Conservation (phyloP, 2,888 invertebrate species). For the Macrosoma leucophasiata region DNA sequence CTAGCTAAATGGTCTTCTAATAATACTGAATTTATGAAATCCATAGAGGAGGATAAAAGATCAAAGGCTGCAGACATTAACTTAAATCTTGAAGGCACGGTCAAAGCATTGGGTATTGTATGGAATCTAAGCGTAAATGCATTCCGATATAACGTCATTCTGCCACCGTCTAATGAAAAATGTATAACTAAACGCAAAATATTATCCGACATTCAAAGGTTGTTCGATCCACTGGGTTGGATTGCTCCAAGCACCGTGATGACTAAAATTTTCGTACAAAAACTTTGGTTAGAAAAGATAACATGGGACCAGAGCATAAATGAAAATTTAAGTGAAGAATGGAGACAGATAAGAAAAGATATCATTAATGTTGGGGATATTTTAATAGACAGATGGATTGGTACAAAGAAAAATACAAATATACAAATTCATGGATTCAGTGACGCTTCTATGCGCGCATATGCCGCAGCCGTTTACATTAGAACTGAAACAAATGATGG, state of each 20-base stretch:
- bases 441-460: constrained; percentile 26
- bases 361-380: constrained; percentile 10
- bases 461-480: constrained; percentile 25
- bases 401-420: constrained; percentile 6
- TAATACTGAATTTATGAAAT: constrained; percentile 16
- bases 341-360: constrained; percentile 12
- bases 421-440: constrained; percentile 18
- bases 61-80: constrained; percentile 10
- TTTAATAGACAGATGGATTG: constrained; percentile 12
- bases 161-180: constrained; percentile 8
- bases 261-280: constrained; percentile 28
- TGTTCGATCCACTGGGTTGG: constrained; percentile 29
- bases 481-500: constrained; percentile 14
- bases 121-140: constrained; percentile 26
- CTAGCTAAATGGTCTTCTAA: constrained; percentile 26
- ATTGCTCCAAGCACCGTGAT: constrained; percentile 23
- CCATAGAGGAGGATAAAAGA: constrained; percentile 8
- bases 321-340: constrained; percentile 11
- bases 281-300: constrained; percentile 20
- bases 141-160: constrained; percentile 22
- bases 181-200: constrained; percentile 29
- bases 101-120: constrained; percentile 21
- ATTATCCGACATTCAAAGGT: constrained; percentile 21
- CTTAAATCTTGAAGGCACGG: constrained; percentile 19
- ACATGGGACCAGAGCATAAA: constrained; percentile 13